Conservation (phyloP, 1,140 invertebrate species). For the Scaptodrosophila lebanonensis region DNA sequence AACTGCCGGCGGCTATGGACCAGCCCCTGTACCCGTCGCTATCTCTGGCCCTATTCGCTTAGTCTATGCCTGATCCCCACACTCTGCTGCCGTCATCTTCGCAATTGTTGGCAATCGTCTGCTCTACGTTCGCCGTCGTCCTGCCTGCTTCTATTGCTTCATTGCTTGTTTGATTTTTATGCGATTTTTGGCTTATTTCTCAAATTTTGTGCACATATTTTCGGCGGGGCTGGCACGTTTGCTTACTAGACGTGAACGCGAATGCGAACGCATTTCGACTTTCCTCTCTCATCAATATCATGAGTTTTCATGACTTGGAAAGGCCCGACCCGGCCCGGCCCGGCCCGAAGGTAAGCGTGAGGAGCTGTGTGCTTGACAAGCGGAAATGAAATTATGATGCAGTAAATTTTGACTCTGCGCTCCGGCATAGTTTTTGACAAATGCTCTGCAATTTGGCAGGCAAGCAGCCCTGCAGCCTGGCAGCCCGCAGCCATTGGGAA, state of each 20-base stretch:
- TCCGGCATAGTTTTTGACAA: no score
- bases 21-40: no score
- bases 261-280: no score
- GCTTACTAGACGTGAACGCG: no score
- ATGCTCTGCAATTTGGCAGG: no score
- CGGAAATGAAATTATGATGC: constrained; percentile 51
- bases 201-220: constrained; percentile 30
- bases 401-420: constrained; percentile 40
- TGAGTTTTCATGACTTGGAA: constrained; percentile 42
- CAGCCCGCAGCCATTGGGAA: no score
- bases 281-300: constrained; percentile 58
- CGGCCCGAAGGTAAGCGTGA: not conserved
- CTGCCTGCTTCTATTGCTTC: constrained; percentile 11
- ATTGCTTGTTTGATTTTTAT: constrained; percentile 59
- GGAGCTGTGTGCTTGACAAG: not conserved
- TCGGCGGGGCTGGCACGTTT: constrained; percentile 24
- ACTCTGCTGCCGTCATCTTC: not conserved
- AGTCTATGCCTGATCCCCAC: no score
- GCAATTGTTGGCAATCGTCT: constrained; percentile 19
- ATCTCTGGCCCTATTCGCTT: no score
- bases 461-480: no score
- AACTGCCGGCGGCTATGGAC: no score
- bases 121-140: constrained; percentile 12
- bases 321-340: no score
- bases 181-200: constrained; percentile 68